Conservation (phyloP, 37 sponge, comb jelly and placozoan species). For the Aplysina aerophoba region DNA sequence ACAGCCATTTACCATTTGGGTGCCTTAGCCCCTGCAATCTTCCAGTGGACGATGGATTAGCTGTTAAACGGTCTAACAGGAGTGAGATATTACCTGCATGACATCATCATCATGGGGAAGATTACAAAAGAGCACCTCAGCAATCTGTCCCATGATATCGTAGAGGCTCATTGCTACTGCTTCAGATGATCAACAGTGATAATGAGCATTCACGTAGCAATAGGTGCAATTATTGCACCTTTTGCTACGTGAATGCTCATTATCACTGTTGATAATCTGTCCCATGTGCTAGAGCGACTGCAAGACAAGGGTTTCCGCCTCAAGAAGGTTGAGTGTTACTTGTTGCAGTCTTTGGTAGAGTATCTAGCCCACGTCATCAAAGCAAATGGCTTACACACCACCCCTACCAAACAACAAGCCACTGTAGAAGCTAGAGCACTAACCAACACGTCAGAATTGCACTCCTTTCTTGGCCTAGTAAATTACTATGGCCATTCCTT, state of each 20-base stretch:
- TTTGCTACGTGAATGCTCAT: too few relatives aligned
- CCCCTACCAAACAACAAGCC: background rate
- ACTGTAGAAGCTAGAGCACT: conserved; percentile 34
- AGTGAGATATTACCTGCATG: too few relatives aligned
- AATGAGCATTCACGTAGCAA: too few relatives aligned
- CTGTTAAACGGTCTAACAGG: too few relatives aligned
- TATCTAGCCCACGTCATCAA: conserved; percentile 23
- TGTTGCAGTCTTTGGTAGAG: conserved; percentile 1
- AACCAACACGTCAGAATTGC: conserved; percentile 18
- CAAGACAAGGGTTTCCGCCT: background rate
- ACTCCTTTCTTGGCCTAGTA: conserved; percentile 19
- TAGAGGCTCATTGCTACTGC: too few relatives aligned
- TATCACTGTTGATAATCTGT: too few relatives aligned
- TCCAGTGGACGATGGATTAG: conserved; percentile 34
- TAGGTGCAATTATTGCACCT: too few relatives aligned
- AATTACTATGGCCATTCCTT: conserved; percentile 35
- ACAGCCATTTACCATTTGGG: too few relatives aligned
- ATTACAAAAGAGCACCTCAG: conserved; percentile 16
- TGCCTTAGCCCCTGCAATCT: conserved; percentile 40
- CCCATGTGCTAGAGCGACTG: background rate
- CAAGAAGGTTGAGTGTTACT: conserved; percentile 1
- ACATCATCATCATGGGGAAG: conserved; percentile 16
- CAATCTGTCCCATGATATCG: too few relatives aligned
- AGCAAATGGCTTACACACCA: conserved; percentile 16
- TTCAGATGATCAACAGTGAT: too few relatives aligned